phyloP scores from a whole-genome alignment of 2,113 vertebrate species.

The Rhabdornis inornatus region DNA sequence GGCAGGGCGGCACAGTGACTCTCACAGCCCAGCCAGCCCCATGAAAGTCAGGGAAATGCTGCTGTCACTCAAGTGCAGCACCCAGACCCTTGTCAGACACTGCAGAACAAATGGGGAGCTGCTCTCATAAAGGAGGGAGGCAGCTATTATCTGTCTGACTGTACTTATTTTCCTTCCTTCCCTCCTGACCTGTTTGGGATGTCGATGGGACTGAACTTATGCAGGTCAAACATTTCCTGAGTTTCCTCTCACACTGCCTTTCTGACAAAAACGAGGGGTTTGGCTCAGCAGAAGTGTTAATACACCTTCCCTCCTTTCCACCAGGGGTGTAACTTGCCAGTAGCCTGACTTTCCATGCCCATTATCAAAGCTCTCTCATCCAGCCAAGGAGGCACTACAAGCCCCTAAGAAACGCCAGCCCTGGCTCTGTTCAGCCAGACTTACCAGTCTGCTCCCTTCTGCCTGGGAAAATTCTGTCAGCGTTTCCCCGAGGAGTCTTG shows the following conservation, averaged over 20 bases:
- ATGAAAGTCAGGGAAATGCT: not conserved
- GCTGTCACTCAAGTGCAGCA: not conserved
- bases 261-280: not conserved
- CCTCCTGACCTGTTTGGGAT: not conserved
- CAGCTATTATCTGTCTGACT: not conserved
- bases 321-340: not conserved
- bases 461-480: conserved; percentile 6
- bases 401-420: not conserved
- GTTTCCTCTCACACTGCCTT: not conserved
- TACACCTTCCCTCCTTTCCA: not conserved
- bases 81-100: not conserved
- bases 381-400: not conserved
- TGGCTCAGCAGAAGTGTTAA: not conserved
- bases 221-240: not conserved
- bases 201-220: not conserved
- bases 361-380: not conserved
- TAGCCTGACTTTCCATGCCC: not conserved
- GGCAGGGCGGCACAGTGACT: not conserved
- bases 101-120: accelerated
- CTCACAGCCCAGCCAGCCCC: not conserved
- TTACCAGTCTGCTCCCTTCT: conserved; percentile 11
- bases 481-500: not conserved
- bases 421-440: not conserved
- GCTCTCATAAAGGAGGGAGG: not conserved
- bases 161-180: not conserved